Evolutionary conservation across 2,888 invertebrate species (phyloP).

Genomic region (Campoplex nolae): DNA sequence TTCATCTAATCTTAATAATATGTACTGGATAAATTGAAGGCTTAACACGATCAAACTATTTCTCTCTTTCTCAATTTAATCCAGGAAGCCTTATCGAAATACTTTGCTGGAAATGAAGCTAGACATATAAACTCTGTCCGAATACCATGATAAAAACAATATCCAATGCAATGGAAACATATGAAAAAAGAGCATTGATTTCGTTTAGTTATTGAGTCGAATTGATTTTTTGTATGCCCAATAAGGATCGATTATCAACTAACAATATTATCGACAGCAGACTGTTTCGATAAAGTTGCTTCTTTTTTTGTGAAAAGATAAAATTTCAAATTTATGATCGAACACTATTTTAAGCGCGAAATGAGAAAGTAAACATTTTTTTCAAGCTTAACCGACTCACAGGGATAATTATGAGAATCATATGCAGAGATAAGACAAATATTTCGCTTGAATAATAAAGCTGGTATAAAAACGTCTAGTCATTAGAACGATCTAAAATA

Average conservation of each 20-base stretch:
- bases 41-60: neutral
- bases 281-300: neutral
- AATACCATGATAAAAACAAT: neutral
- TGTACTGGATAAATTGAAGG: neutral
- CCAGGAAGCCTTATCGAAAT: neutral
- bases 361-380: neutral
- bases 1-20: conserved; percentile 44
- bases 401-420: conserved; percentile 55
- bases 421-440: conserved; percentile 51
- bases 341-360: conserved; percentile 35
- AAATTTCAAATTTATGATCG: neutral
- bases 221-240: neutral
- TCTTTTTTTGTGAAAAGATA: neutral
- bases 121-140: too few species aligned
- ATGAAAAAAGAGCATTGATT: neutral
- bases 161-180: neutral
- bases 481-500: conserved; percentile 53
- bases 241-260: neutral
- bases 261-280: neutral
- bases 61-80: neutral
- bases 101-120: neutral
- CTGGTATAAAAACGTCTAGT: conserved; percentile 45
- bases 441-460: conserved; percentile 61
- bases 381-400: conserved; percentile 44
- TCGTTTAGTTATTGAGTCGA: neutral